A percentile compares a stretch with the other conserved stretches of the same genome.
phyloP scores from a whole-genome alignment of 2,888 invertebrate species.

The Galerucella nymphaeae region DNA sequence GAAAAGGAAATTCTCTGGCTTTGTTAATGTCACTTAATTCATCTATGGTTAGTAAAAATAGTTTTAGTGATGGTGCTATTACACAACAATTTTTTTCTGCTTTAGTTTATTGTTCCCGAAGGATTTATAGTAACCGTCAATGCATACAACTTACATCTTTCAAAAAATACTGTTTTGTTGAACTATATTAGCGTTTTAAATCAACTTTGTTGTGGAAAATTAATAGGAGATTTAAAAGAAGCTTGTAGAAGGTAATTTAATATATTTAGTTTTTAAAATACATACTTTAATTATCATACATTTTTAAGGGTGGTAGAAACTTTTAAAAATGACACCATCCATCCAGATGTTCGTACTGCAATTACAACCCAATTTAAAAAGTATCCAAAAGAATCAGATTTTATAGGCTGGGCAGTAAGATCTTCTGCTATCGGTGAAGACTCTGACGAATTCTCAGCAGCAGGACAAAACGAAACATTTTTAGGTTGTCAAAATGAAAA shows the following conservation, averaged over 20 bases:
- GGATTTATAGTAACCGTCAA: conserved; percentile 78
- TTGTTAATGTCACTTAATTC: conserved; percentile 67
- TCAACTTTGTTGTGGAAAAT: conserved; percentile 67
- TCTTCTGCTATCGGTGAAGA: conserved; percentile 83
- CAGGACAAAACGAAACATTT: conserved; percentile 86
- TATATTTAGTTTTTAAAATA: conserved; percentile 2
- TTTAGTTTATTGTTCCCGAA: conserved; percentile 71
- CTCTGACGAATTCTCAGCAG: conserved; percentile 81
- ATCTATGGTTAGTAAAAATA: conserved; percentile 62
- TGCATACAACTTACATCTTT: conserved; percentile 72
- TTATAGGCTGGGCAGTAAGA: conserved; percentile 72
- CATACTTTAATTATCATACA: neutral
- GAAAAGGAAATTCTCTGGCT: conserved; percentile 83
- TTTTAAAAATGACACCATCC: conserved; percentile 56
- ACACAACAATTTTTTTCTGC: neutral
- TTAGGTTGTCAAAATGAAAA: conserved; percentile 72
- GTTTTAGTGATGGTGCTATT: neutral
- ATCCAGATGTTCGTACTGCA: conserved; percentile 58
- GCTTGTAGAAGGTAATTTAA: conserved; percentile 66
- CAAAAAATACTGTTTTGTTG: conserved; percentile 64
- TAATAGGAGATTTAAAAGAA: conserved; percentile 66
- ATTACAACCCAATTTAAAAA: conserved; percentile 50
- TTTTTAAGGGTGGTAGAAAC: conserved; percentile 65
- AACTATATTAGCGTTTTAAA: conserved; percentile 68
- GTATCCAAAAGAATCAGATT: conserved; percentile 51